Conservation (phyloP, 1,140 invertebrate genomes). For the Drosophila elegans region DNA sequence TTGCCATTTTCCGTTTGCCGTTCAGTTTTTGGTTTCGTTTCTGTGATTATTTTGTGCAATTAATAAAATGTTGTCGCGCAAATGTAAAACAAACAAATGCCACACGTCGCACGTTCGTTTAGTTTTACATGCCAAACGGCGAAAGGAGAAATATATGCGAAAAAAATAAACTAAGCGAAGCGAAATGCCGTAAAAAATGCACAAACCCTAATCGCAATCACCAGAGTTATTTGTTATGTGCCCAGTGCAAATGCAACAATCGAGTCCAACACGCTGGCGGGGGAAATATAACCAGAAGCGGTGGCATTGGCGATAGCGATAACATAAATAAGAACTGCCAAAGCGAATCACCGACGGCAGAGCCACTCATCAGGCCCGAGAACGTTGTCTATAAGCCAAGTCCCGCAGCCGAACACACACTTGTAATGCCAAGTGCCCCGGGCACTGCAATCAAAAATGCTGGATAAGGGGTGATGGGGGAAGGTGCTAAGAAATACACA, state of each 20-base stretch:
- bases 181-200: constrained; percentile 16
- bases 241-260: constrained; percentile 41
- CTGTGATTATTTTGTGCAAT: constrained; percentile 44
- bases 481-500: constrained; percentile 1
- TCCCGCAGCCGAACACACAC: constrained; percentile 38
- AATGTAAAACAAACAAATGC: constrained; percentile 53
- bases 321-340: constrained; percentile 40
- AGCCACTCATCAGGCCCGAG: constrained; percentile 41
- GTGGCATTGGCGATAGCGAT: constrained; percentile 36
- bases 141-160: constrained; percentile 17
- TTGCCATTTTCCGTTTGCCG: too few relatives aligned
- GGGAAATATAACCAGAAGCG: constrained; percentile 21
- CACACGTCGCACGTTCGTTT: constrained; percentile 46
- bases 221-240: constrained; percentile 48
- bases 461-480: not conserved
- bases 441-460: constrained; percentile 67
- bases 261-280: constrained; percentile 7
- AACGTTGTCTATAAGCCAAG: constrained; percentile 57
- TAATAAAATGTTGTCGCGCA: constrained; percentile 69
- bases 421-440: constrained; percentile 49
- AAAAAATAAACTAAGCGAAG: constrained; percentile 8
- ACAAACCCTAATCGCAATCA: constrained; percentile 37
- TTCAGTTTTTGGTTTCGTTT: constrained; percentile 41
- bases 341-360: constrained; percentile 37
- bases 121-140: constrained; percentile 26